Conservation (phyloP, 37 sponge, comb jelly and placozoan genomes). For the Spongilla lacustris region DNA sequence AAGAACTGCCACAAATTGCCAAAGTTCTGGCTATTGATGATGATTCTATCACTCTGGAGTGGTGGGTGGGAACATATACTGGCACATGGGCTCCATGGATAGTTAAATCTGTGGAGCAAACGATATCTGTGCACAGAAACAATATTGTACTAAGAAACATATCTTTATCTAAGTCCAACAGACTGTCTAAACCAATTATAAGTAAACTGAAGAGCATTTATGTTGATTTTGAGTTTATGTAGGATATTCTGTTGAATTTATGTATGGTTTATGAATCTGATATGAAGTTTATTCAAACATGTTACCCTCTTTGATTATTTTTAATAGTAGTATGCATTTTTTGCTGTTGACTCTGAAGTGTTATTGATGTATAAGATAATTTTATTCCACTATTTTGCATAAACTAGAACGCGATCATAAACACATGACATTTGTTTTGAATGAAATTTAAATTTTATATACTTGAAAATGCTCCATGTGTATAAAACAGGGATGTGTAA, state of each 20-base stretch:
- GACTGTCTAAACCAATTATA: too few relatives aligned
- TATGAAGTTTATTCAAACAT: background rate
- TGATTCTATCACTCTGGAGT: background rate
- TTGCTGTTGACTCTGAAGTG: background rate
- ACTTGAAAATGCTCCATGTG: background rate
- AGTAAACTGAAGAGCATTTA: too few relatives aligned
- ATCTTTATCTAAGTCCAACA: too few relatives aligned
- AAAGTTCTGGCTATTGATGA: slow-evolving; percentile 3
- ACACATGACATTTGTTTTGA: background rate
- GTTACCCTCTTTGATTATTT: background rate
- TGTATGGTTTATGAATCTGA: background rate
- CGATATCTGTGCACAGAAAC: background rate
- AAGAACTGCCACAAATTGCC: slow-evolving; percentile 10
- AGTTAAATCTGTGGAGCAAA: background rate
- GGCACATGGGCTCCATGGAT: slow-evolving; percentile 5
- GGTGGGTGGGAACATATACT: slow-evolving; percentile 10
- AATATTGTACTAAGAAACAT: too few relatives aligned
- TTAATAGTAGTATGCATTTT: background rate
- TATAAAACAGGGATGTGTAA: background rate
- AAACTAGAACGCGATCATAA: background rate
- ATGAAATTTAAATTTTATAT: background rate
- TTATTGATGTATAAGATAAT: background rate
- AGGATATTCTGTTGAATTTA: background rate
- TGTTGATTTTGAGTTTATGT: background rate
- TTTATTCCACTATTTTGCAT: background rate